phyloP scores from a whole-genome alignment of 2,888 invertebrate genomes.

The Luffia ferchaultella region DNA sequence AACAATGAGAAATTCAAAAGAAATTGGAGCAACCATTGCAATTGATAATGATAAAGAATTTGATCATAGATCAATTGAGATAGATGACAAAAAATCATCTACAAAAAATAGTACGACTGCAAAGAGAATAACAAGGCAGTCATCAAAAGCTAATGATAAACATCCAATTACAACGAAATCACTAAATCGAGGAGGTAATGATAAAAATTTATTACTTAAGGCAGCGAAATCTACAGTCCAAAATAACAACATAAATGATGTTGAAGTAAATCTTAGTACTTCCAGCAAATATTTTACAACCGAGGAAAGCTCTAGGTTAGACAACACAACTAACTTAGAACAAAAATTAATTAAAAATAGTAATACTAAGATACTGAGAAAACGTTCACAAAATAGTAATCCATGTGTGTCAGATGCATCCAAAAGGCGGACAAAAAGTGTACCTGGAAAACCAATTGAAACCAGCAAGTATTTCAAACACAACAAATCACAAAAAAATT shows the following conservation, averaged over 20 bases:
- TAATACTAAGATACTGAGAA: conserved; percentile 3
- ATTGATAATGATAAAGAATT: conserved; percentile 6
- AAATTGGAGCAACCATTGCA: too few relatives aligned
- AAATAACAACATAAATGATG: too few relatives aligned
- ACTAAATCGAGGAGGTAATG: background rate
- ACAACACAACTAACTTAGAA: background rate
- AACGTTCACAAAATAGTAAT: too few relatives aligned
- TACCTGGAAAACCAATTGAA: conserved; percentile 25
- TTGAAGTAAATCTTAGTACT: conserved; percentile 1
- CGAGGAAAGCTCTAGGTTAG: conserved; percentile 1
- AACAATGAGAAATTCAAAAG: too few relatives aligned
- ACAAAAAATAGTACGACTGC: background rate
- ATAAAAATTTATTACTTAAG: too few relatives aligned
- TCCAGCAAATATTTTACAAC: conserved; percentile 10
- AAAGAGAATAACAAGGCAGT: conserved; percentile 1
- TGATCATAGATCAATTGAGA: background rate
- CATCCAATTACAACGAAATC: conserved; percentile 12
- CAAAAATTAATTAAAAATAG: background rate
- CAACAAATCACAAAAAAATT: conserved; percentile 17
- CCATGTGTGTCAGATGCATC: background rate
- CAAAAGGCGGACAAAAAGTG: conserved; percentile 38
- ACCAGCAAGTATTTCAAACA: conserved; percentile 43
- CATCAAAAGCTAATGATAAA: background rate
- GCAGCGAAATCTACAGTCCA: too few relatives aligned
- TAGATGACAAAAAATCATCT: background rate